phyloP scores from a whole-genome alignment of 92 coral and sea anemone species.

The Epizoanthus illoricatus region DNA sequence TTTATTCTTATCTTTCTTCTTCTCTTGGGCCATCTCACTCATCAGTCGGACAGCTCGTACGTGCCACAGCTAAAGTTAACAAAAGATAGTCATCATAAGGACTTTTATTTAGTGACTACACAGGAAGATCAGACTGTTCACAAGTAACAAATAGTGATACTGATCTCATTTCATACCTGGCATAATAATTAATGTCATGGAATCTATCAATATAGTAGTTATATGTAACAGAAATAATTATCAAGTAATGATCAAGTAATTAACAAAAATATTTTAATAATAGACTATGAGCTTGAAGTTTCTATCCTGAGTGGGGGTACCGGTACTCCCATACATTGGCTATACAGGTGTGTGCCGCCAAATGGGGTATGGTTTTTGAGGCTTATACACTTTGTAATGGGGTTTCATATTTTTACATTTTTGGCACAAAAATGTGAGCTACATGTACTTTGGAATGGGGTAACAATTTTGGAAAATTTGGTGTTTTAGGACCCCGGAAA shows the following conservation, averaged over 20 bases:
- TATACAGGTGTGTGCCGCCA: too few relatives aligned
- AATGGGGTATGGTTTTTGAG: too few relatives aligned
- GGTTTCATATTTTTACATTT: too few relatives aligned
- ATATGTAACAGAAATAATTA: neutral
- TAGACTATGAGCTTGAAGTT: too few relatives aligned
- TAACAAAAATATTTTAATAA: too few relatives aligned
- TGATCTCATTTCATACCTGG: neutral
- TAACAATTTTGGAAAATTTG: too few relatives aligned
- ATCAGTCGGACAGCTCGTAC: slow-evolving; percentile 79
- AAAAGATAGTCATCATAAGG: neutral
- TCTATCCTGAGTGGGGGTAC: too few relatives aligned
- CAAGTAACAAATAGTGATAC: neutral
- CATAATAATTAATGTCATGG: neutral
- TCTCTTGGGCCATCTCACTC: slow-evolving; percentile 71
- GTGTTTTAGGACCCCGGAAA: too few relatives aligned
- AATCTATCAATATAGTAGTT: neutral
- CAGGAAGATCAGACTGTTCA: neutral
- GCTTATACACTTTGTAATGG: too few relatives aligned
- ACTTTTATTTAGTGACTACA: neutral
- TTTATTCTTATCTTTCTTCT: slow-evolving; percentile 89
- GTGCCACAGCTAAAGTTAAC: slow-evolving; percentile 71
- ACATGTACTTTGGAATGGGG: too few relatives aligned
- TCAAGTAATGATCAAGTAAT: neutral
- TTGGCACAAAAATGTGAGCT: too few relatives aligned
- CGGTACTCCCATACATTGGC: too few relatives aligned